Evolutionary conservation across 2,113 vertebrate species (phyloP).

Genomic region (Pachypanchax playfairii): DNA sequence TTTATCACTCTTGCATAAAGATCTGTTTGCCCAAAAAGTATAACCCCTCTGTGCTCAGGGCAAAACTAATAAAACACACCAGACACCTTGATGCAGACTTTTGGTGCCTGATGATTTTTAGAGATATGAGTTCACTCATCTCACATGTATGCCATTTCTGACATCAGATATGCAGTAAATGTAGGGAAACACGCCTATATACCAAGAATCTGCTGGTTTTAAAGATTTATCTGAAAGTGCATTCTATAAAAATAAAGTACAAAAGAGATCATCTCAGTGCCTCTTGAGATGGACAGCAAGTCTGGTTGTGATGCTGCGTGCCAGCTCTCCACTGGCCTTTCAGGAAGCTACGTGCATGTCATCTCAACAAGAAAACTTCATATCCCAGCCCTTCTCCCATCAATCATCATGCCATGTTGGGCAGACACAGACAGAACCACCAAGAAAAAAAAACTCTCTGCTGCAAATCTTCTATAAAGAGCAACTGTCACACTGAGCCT

Average conservation of each 20-base stretch:
- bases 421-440: constrained; percentile 63
- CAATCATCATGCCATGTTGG: constrained; percentile 70
- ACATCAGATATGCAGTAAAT: constrained; percentile 19
- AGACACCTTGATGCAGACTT: constrained; percentile 21
- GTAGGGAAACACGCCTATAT: neutral
- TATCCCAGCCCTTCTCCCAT: constrained; percentile 70
- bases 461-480: constrained; percentile 78
- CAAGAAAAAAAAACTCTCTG: constrained; percentile 66
- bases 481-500: constrained; percentile 69
- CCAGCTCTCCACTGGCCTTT: constrained; percentile 67
- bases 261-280: constrained; percentile 36
- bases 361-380: constrained; percentile 74
- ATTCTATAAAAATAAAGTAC: constrained; percentile 14
- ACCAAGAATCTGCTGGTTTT: constrained; percentile 6
- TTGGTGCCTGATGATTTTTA: constrained; percentile 16
- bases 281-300: constrained; percentile 71
- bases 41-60: constrained; percentile 24
- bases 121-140: constrained; percentile 7
- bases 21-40: constrained; percentile 56
- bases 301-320: constrained; percentile 56
- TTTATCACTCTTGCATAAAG: constrained; percentile 42
- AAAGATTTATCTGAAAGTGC: constrained; percentile 17
- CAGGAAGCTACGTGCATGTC: constrained; percentile 71
- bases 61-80: constrained; percentile 55
- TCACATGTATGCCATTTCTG: constrained; percentile 12